phyloP scores from a whole-genome alignment of 2,888 invertebrate species.

The Branchellion lobata region DNA sequence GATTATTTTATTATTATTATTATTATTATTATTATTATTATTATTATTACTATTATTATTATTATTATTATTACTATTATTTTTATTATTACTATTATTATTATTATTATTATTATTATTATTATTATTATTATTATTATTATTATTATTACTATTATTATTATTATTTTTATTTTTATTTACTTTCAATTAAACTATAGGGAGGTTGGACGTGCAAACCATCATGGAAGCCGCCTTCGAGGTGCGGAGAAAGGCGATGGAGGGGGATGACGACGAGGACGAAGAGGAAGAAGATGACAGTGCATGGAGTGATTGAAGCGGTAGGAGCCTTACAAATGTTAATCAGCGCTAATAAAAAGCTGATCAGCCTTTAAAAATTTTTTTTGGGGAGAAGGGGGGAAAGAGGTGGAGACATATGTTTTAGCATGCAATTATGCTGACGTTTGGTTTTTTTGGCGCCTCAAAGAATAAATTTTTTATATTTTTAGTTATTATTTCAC shows the following conservation, averaged over 20 bases:
- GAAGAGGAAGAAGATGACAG: not conserved
- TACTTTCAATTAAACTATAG: not conserved
- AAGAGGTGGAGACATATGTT: no score
- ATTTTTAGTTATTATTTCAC: no score
- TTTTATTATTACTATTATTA: not conserved
- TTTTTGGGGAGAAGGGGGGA: no score
- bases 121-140: not conserved
- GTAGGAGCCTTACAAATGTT: no score
- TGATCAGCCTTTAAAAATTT: no score
- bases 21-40: not conserved
- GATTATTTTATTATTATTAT: no score
- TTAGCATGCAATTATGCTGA: no score
- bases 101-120: not conserved
- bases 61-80: not conserved
- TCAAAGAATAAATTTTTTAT: no score
- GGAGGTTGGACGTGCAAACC: constrained; percentile 1
- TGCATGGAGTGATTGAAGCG: not conserved
- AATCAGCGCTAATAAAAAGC: no score
- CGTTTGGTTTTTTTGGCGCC: no score
- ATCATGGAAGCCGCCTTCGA: constrained; percentile 6
- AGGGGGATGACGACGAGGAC: constrained; percentile 3
- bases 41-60: not conserved
- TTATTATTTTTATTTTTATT: not conserved
- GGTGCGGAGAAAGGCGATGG: constrained; percentile 9
- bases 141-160: not conserved